A percentile compares a stretch with the other conserved stretches of the same genome.
phyloP scores from a whole-genome alignment of 2,888 invertebrate genomes.

The Nomada fabriciana region DNA sequence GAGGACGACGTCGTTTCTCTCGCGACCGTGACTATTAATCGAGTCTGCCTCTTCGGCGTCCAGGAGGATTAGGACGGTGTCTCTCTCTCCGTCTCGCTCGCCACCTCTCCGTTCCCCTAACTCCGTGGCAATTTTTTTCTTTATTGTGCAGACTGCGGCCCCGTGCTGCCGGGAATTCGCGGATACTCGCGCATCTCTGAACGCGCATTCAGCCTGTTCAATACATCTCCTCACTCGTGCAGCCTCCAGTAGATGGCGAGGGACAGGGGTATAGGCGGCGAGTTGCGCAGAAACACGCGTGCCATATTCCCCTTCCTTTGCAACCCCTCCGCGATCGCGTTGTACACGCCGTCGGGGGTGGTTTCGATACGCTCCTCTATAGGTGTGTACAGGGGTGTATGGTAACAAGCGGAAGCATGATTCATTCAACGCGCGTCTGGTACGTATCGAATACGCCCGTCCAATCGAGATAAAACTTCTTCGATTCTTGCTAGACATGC shows the following conservation, averaged over 20 bases:
- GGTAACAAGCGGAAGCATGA: slow-evolving; percentile 30
- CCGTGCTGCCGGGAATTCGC: slow-evolving; percentile 77
- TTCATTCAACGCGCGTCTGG: slow-evolving; percentile 28
- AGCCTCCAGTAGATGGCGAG: slow-evolving; percentile 84
- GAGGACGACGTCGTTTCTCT: slow-evolving; percentile 70
- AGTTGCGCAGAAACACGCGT: slow-evolving; percentile 61
- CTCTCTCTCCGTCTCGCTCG: slow-evolving; percentile 47
- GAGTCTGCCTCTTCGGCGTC: slow-evolving; percentile 73
- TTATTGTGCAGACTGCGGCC: slow-evolving; percentile 81
- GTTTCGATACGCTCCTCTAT: slow-evolving; percentile 19
- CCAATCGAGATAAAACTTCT: slow-evolving; percentile 13
- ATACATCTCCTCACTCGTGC: slow-evolving; percentile 81
- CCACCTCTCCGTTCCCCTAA: slow-evolving; percentile 60
- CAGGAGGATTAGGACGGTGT: slow-evolving; percentile 70
- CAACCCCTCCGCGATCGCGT: neutral
- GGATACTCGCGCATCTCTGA: slow-evolving; percentile 82
- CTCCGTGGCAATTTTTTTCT: slow-evolving; percentile 66
- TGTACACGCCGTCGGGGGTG: slow-evolving; percentile 18
- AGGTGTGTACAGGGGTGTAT: neutral
- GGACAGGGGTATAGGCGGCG: slow-evolving; percentile 55
- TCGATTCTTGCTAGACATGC: neutral
- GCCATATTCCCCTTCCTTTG: neutral
- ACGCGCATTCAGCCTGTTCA: slow-evolving; percentile 84
- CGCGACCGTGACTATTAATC: slow-evolving; percentile 73
- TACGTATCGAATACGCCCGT: slow-evolving; percentile 10